Conservation (phyloP, 1,140 invertebrate species). For the Campoletis sonorensis region DNA sequence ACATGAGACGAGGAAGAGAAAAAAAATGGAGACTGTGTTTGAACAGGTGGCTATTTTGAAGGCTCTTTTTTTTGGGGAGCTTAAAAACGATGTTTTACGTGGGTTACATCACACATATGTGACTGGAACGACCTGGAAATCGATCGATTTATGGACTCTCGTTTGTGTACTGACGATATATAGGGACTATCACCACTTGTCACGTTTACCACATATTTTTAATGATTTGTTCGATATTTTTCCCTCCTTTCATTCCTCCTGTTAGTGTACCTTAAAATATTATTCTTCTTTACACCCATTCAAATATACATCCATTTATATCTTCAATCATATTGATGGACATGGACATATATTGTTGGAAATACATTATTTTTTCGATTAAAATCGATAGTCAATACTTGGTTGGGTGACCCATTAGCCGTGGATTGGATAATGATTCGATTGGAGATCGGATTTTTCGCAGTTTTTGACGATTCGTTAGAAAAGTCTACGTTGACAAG, state of each 20-base stretch:
- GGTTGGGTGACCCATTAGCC: too few relatives aligned
- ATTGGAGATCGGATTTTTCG: too few relatives aligned
- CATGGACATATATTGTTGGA: too few relatives aligned
- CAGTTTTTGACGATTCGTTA: too few relatives aligned
- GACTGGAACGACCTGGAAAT: constrained; percentile 16
- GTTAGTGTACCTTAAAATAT: not conserved
- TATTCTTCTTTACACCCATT: too few relatives aligned
- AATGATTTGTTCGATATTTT: constrained; percentile 24
- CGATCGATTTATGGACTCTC: constrained; percentile 47
- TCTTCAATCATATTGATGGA: too few relatives aligned
- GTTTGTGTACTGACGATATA: constrained; percentile 21
- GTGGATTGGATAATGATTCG: too few relatives aligned
- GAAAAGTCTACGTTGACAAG: too few relatives aligned
- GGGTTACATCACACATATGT: constrained; percentile 22
- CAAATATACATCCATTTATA: too few relatives aligned
- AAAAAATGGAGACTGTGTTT: constrained; percentile 36
- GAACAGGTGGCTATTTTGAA: constrained; percentile 42
- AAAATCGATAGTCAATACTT: too few relatives aligned
- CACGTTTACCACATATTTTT: not conserved
- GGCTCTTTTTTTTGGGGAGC: constrained; percentile 13
- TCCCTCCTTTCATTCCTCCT: not conserved
- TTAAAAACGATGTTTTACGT: not conserved
- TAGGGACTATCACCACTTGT: constrained; percentile 43
- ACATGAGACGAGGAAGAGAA: not conserved
- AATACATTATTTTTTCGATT: too few relatives aligned